Evolutionary conservation across 2,113 vertebrate species (phyloP), one percentile per base, ranked within the genome.

Genomic region (Conger conger): DNA sequence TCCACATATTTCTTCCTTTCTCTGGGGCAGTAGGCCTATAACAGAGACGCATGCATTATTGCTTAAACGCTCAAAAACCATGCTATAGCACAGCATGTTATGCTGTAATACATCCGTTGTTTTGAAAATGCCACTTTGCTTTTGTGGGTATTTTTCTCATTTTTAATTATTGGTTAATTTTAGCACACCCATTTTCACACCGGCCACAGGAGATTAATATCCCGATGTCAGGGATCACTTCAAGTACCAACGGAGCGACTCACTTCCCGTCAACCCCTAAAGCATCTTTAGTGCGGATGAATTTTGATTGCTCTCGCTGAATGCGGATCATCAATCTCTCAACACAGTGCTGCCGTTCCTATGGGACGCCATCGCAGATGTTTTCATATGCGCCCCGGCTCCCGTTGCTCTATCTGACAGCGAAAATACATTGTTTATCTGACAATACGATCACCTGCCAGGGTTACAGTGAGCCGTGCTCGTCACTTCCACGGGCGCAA

Each of bases 301-400:
- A 76, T 42, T 76, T 57, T 50, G 60, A 86, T 38, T 73, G 45
- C 68, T 53, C 36, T 54, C 8, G 68, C 68, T 82, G 84, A 86
- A 89, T 90, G 86, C 85, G 88, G 89, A 86, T 83, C 7, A 85
- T 88, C 86, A 78, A 85, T 86, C 84, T 90, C 79, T 68, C 86
- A 81, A 84, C 86, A 20, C 85, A 50, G 87, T 60, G 57, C 85
- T 63, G 38, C 54, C 36, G 18, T 82, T 79, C 87, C 89, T 88
- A 3, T 83, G 92, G 90, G 90, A 88, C 88, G 86, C 89, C 86
- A 76, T 38, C 87, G 90, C 93, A 92, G 89, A 91, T 93, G 92
- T 91, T 91, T 91, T 89, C 87, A 90, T 92, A 91, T 92, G 91
- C 84, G 91, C 92, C 91, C 91, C 89, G 81, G 90, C 90, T 93